phyloP scores from a whole-genome alignment of 2,113 vertebrate species.

The Scopus umbretta region DNA sequence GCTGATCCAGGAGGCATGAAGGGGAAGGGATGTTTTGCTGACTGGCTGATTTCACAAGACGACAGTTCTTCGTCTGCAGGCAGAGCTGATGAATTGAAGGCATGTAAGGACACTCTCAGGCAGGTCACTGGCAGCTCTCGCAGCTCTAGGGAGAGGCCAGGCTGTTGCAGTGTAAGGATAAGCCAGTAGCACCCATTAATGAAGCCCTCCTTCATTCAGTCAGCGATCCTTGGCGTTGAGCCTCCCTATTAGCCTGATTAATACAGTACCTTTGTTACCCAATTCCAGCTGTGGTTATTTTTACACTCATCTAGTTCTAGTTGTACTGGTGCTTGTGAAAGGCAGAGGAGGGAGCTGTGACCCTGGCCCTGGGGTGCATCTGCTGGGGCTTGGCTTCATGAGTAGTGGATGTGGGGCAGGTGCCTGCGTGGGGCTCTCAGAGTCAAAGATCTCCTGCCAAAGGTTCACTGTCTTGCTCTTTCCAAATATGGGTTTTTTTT shows the following conservation, averaged over 20 bases:
- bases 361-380: not conserved
- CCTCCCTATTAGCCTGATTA: constrained; percentile 2
- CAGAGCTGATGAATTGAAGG: not conserved
- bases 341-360: not conserved
- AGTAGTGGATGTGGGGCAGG: not conserved
- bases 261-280: not conserved
- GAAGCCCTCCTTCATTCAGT: not conserved
- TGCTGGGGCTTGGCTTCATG: not conserved
- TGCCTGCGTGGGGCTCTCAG: accelerated
- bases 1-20: not conserved
- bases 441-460: accelerated
- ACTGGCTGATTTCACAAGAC: not conserved
- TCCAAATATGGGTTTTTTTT: not conserved
- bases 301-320: not conserved
- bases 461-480: not conserved
- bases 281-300: not conserved
- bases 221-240: not conserved
- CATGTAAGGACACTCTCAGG: not conserved
- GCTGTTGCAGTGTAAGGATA: not conserved
- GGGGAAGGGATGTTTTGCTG: not conserved
- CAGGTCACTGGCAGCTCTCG: not conserved
- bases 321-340: not conserved
- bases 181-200: not conserved
- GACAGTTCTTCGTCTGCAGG: not conserved
- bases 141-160: not conserved